Conservation (phyloP, 2,113 vertebrate genomes). For the Toxotes jaculatrix region DNA sequence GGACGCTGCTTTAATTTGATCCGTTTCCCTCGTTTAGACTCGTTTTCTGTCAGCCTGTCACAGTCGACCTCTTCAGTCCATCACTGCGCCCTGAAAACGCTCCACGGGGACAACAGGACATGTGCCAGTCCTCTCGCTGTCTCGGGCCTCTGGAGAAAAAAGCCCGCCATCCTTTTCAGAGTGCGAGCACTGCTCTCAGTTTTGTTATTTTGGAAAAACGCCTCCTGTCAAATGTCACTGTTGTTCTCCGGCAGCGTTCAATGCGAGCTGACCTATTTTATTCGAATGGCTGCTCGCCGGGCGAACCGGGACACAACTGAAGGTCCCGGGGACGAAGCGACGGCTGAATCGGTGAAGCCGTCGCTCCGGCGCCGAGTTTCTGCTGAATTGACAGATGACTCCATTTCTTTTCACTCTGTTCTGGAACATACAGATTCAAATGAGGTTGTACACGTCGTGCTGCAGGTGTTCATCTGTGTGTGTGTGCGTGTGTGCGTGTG, state of each 20-base stretch:
- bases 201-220: not conserved
- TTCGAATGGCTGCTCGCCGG: constrained; percentile 2
- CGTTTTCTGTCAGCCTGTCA: not conserved
- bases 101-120: constrained; percentile 9
- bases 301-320: constrained; percentile 4
- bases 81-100: not conserved
- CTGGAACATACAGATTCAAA: not conserved
- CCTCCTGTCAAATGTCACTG: not conserved
- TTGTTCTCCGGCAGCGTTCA: constrained; percentile 6
- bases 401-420: constrained; percentile 16
- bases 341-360: constrained; percentile 15
- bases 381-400: constrained; percentile 20
- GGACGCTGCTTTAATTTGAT: no score
- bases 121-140: constrained; percentile 32
- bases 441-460: not conserved
- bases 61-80: constrained; percentile 29
- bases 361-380: not conserved
- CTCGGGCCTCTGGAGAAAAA: constrained; percentile 18
- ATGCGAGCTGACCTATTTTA: constrained; percentile 24
- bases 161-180: not conserved
- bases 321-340: constrained; percentile 3
- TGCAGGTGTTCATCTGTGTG: not conserved
- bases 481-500: not conserved
- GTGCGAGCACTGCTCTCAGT: not conserved
- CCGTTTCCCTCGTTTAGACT: no score